A percentile compares a stretch with the other conserved stretches of the same genome.
phyloP scores from a whole-genome alignment of 2,113 vertebrate species.

The Phrynocephalus versicolor region DNA sequence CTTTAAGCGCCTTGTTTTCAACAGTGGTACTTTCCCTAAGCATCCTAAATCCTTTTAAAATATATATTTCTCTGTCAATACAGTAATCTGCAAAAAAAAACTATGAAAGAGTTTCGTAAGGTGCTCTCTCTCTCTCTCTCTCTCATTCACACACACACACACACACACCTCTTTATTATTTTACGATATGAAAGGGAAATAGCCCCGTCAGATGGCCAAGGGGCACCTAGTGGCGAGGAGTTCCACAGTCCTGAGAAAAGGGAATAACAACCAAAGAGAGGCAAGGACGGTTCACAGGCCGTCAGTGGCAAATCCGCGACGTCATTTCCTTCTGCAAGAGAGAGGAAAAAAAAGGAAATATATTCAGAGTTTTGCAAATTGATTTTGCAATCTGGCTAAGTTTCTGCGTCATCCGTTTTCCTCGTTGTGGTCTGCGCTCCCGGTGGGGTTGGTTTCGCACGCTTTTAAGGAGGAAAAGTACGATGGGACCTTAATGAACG shows the following conservation, averaged over 20 bases:
- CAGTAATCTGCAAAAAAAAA: conserved; percentile 56
- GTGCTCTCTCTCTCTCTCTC: conserved; percentile 41
- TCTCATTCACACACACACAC: conserved; percentile 36
- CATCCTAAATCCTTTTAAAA: background rate
- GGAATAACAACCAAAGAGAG: background rate
- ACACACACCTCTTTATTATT: conserved; percentile 39
- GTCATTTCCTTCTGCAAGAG: conserved; percentile 95
- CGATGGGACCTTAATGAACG: no score
- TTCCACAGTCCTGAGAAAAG: background rate
- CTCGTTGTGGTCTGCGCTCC: no score
- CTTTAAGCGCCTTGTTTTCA: background rate
- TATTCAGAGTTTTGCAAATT: no score
- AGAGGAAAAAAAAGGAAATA: background rate
- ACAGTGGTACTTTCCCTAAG: background rate
- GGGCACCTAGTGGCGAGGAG: background rate
- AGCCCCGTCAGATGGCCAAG: background rate
- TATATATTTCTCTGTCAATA: conserved; percentile 39
- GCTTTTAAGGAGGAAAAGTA: no score
- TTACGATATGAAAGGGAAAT: background rate
- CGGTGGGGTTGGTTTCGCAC: no score
- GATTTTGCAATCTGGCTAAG: no score
- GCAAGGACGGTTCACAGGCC: conserved; percentile 24
- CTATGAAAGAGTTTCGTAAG: conserved; percentile 66
- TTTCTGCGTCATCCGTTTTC: no score
- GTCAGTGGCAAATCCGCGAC: conserved; percentile 92